These are phyloP conservation scores for Stenolophus ochropezus DNA, from an alignment of 2,888 invertebrate species.

Conservation along the genomic window DNA sequence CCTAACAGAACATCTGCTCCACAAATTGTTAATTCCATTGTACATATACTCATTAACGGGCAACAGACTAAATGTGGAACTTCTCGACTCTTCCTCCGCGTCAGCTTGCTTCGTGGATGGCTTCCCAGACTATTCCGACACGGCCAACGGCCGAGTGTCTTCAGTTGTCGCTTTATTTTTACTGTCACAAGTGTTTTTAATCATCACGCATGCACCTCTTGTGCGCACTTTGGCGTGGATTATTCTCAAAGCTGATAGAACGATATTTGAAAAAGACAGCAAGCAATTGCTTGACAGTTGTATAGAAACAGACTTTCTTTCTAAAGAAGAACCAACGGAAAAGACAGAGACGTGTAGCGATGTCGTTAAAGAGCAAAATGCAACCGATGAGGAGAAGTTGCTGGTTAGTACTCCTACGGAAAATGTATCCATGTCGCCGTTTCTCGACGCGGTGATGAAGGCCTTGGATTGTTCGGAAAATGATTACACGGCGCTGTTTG, in stretches of 20 bases:
- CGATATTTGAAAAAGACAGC: conserved; percentile 69
- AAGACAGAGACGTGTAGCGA: not conserved
- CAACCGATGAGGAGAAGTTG: conserved; percentile 93
- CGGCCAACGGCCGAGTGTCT: conserved; percentile 80
- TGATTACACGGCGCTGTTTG: conserved; percentile 95
- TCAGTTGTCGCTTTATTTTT: conserved; percentile 93
- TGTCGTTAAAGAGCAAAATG: conserved; percentile 78
- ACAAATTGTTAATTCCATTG: conserved; percentile 93
- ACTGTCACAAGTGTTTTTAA: conserved; percentile 95
- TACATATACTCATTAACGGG: conserved; percentile 92
- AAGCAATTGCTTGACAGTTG: conserved; percentile 30
- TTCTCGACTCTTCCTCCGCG: not conserved
- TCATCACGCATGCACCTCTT: conserved; percentile 92
- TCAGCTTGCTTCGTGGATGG: conserved; percentile 68
- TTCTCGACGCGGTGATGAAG: conserved; percentile 91
- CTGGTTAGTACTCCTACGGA: conserved; percentile 65
- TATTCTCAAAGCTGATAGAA: conserved; percentile 86
- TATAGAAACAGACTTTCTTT: not conserved
- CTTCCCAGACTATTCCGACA: conserved; percentile 63
- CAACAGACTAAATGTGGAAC: not conserved
- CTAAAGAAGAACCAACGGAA: not conserved
- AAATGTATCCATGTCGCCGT: conserved; percentile 79
- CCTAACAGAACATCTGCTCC: conserved; percentile 93
- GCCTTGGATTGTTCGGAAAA: conserved; percentile 93
- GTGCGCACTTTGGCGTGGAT: conserved; percentile 94